These are phyloP conservation scores for Molossus molossus DNA, from an alignment of 2,797 vertebrate genomes.

Conservation along the genomic window DNA sequence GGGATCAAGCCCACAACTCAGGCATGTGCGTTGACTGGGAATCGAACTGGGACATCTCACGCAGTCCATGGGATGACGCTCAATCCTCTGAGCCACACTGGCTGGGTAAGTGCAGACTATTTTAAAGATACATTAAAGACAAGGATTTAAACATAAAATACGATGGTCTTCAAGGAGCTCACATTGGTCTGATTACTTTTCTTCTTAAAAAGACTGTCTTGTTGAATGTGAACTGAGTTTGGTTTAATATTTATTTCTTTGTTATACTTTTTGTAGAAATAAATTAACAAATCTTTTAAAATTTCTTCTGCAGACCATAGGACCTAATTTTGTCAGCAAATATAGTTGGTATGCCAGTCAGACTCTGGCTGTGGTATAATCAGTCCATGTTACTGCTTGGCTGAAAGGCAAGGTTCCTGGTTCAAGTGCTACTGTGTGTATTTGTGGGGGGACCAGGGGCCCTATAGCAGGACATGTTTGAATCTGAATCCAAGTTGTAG, in stretches of 20 bases:
- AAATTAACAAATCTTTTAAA: conserved; percentile 18
- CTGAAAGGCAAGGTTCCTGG: neutral
- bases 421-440: neutral
- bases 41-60: too few species aligned
- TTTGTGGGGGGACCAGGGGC: neutral
- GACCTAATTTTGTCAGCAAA: conserved; percentile 6
- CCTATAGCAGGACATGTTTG: neutral
- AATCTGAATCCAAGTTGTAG: neutral
- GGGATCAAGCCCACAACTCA: too few species aligned
- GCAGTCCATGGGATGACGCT: too few species aligned
- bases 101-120: neutral
- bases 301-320: neutral
- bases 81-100: too few species aligned
- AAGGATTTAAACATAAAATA: neutral
- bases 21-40: too few species aligned
- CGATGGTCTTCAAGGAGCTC: neutral
- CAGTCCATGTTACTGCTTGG: neutral
- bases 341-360: neutral
- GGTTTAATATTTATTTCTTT: neutral
- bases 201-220: neutral
- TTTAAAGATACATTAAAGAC: neutral
- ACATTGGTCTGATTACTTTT: neutral
- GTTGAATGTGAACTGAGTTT: neutral
- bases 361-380: neutral
- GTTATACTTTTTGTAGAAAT: neutral